A percentile compares a stretch with the other conserved stretches of the same genome.
Evolutionary conservation across 1,140 invertebrate species (phyloP).

Genomic region (Drosophila burlai): DNA sequence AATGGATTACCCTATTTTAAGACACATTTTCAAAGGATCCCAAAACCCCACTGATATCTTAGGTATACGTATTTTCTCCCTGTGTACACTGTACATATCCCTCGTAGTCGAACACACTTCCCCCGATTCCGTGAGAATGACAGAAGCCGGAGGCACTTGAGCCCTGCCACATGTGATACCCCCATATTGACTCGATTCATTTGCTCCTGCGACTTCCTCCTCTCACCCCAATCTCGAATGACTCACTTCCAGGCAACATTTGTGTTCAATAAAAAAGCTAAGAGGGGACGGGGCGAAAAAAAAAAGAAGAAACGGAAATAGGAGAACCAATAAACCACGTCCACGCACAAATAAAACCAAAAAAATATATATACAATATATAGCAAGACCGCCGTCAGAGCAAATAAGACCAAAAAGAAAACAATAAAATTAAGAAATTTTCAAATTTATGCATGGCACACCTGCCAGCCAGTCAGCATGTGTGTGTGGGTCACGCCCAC

Average conservation of each 20-base stretch:
- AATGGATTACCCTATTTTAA: no score
- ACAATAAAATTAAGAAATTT: conserved; percentile 83
- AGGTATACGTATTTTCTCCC: neutral
- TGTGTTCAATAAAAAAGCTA: conserved; percentile 46
- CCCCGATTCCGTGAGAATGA: conserved; percentile 1
- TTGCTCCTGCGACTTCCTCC: conserved; percentile 42
- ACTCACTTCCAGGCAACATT: conserved; percentile 40
- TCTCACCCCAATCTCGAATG: conserved; percentile 29
- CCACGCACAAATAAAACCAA: conserved; percentile 29
- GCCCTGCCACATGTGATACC: conserved; percentile 47
- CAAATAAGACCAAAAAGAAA: conserved; percentile 38
- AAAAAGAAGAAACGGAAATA: neutral
- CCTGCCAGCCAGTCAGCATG: conserved; percentile 34
- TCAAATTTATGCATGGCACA: conserved; percentile 78
- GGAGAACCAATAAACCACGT: conserved; percentile 57
- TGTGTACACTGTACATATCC: neutral
- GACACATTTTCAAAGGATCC: no score
- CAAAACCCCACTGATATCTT: no score
- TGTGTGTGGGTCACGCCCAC: conserved; percentile 40
- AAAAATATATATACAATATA: neutral
- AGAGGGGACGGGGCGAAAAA: neutral
- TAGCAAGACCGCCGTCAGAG: conserved; percentile 18
- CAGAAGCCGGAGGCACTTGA: conserved; percentile 31
- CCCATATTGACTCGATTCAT: conserved; percentile 69
- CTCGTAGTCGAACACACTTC: neutral